These are phyloP conservation scores for Caracal caracal DNA, from an alignment of 2,113 vertebrate genomes.

Conservation along the genomic window DNA sequence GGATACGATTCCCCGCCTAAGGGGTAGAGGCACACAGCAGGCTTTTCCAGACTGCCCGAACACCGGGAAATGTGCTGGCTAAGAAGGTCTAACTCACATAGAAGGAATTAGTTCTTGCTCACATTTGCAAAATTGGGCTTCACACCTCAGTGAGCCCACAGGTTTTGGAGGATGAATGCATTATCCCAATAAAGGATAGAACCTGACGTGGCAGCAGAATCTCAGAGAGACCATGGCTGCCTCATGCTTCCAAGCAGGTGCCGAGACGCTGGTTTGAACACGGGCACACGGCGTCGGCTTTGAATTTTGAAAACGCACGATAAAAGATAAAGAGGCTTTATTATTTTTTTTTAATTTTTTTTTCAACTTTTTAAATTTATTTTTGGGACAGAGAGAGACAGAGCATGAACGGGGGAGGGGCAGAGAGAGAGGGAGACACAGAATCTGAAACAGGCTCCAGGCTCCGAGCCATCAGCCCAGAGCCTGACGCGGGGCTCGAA, in stretches of 20 bases:
- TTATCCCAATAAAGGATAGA: neutral
- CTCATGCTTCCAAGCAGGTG: neutral
- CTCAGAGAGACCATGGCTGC: neutral
- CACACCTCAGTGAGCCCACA: neutral
- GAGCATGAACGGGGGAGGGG: no score
- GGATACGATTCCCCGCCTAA: accelerated
- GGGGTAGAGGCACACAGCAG: neutral
- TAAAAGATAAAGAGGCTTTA: neutral
- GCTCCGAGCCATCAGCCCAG: no score
- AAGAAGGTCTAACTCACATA: neutral
- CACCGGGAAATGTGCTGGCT: neutral
- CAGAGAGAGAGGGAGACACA: no score
- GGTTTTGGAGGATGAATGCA: neutral
- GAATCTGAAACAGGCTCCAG: no score
- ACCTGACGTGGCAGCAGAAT: neutral
- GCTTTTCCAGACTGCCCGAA: neutral
- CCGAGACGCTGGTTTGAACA: neutral
- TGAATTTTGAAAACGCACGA: neutral
- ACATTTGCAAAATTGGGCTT: neutral
- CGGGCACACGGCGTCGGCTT: neutral
- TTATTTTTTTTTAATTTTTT: no score
- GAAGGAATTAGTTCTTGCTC: neutral
- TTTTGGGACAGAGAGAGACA: no score
- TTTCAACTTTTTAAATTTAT: no score
- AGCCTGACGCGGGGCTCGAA: no score